These are phyloP conservation scores for Crocallis elinguaria DNA, from an alignment of 2,888 invertebrate genomes.

Conservation along the genomic window DNA sequence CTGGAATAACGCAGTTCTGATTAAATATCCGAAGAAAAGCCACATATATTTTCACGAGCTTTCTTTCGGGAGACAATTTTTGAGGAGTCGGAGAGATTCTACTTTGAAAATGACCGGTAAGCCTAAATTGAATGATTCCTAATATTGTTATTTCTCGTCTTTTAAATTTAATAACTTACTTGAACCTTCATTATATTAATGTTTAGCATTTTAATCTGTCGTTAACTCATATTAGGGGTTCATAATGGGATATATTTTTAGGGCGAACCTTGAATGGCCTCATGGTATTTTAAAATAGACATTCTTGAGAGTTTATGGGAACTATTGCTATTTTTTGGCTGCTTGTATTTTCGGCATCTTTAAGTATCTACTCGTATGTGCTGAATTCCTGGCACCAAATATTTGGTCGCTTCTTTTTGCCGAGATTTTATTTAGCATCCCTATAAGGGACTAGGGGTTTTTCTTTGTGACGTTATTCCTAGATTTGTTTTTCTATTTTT, in stretches of 20 bases:
- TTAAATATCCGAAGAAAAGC: constrained; percentile 52
- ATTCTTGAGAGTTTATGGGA: constrained; percentile 36
- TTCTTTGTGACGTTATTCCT: no score
- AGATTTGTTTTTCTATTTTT: no score
- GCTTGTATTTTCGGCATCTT: neutral
- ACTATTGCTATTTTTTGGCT: constrained; percentile 23
- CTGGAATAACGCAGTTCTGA: constrained; percentile 69
- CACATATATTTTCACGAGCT: constrained; percentile 34
- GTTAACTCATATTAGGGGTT: constrained; percentile 37
- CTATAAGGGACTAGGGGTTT: no score
- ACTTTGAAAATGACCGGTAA: constrained; percentile 26
- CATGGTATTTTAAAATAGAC: constrained; percentile 40
- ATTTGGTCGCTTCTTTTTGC: no score
- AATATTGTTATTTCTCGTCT: neutral
- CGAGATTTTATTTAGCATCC: no score
- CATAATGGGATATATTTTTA: constrained; percentile 34
- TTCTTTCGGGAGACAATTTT: constrained; percentile 1
- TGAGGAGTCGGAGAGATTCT: constrained; percentile 1
- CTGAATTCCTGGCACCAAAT: neutral
- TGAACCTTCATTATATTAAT: constrained; percentile 36
- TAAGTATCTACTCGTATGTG: neutral
- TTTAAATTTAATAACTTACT: neutral
- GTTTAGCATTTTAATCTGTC: constrained; percentile 32
- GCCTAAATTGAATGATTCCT: neutral
- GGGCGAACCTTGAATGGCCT: constrained; percentile 35